Base-by-base conservation (phyloP, 2,797 vertebrate species). In the Phataginus tetradactyla region DNA sequence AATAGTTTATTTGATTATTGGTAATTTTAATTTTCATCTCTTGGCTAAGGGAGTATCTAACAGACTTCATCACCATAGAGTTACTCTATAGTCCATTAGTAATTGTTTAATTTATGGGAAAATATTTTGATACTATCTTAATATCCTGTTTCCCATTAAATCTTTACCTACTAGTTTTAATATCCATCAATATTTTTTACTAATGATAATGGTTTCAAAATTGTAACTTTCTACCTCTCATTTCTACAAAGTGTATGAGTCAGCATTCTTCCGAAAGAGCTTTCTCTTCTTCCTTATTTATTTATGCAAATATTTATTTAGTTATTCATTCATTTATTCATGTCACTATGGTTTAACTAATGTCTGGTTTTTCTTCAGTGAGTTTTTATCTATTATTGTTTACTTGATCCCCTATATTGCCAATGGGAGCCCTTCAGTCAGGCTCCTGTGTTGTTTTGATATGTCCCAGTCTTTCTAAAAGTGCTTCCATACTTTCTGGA, bases 181-280 rank as follows among this genome's bases (percentile, higher is more conserved):
- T 37, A 81, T 75, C 34, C 32, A 55, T 23, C 74, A 25, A 8
- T 69, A 4, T 55, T 61, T 53, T 29, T 61, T 91, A 39, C 29
- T 63, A 90, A 17, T 27, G 64, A 64, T 66, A 2, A 84, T n/a
- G 6, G 29, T 79, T 91, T 25, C 23, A 94, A 96, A 87, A 34
- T 53, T 85, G 32, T 80, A 45, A 89, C n/a, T 77, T 86, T 84
- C 49, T 77, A 45, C 7, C 18, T 86, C 3, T 37, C 20, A 85
- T 94, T 81, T 94, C 42, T 74, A 85, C 32, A 64, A 18, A 4
- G 45, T 69, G 93, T 80, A 83, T 72, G n/a, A 94, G 32, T 94
- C 90, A 68, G 3, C 23, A 53, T 95, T 97, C 71, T 89, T 63
- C 39, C n/a, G 39, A 91, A 93, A 85, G 42, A 92, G 11, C 45